Evolutionary conservation across 1,140 invertebrate species (phyloP).

Genomic region (Eumaeus atala): DNA sequence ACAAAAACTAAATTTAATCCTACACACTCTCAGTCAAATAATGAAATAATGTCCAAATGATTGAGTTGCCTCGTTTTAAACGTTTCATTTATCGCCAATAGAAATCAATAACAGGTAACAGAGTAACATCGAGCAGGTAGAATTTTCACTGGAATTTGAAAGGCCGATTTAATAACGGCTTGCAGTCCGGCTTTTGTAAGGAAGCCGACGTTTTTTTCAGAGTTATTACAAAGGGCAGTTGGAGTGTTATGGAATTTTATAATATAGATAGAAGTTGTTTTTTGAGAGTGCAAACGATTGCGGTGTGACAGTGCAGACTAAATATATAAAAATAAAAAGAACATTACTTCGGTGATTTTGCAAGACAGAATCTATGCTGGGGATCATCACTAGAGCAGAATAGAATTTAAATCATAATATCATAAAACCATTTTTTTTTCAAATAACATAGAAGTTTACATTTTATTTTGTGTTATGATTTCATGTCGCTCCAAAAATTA

Average conservation of each 20-base stretch:
- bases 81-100: constrained; percentile 59
- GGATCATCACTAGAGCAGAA: too few relatives aligned
- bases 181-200: constrained; percentile 31
- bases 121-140: constrained; percentile 42
- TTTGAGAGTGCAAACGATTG: neutral
- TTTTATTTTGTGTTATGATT: too few relatives aligned
- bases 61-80: constrained; percentile 47
- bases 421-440: too few relatives aligned
- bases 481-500: too few relatives aligned
- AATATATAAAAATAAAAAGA: too few relatives aligned
- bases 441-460: too few relatives aligned
- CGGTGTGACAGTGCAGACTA: constrained; percentile 13
- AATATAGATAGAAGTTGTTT: constrained; percentile 45
- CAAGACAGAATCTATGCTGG: too few relatives aligned
- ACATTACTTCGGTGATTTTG: too few relatives aligned
- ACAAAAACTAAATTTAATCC: neutral
- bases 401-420: too few relatives aligned
- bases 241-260: constrained; percentile 45
- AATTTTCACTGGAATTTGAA: constrained; percentile 51
- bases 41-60: constrained; percentile 35
- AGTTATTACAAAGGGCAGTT: constrained; percentile 30
- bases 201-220: constrained; percentile 52
- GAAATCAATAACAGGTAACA: constrained; percentile 53
- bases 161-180: constrained; percentile 44
- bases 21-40: neutral